phyloP scores from a whole-genome alignment of 2,888 invertebrate species.

The Diploptera punctata region DNA sequence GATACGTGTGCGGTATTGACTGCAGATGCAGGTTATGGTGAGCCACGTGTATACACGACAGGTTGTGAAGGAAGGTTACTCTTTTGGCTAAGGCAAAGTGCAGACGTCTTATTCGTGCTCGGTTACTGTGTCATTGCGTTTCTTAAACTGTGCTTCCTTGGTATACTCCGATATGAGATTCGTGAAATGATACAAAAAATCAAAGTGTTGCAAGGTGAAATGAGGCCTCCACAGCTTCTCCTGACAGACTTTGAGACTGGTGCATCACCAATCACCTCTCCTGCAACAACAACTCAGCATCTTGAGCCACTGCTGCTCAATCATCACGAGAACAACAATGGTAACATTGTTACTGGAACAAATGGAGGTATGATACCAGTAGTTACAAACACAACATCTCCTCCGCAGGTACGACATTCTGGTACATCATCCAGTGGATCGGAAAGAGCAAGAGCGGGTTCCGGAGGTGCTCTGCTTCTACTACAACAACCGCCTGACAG shows the following conservation, averaged over 20 bases:
- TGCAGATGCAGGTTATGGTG: not conserved
- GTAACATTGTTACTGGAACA: slow-evolving; percentile 12
- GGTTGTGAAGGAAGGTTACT: slow-evolving; percentile 79
- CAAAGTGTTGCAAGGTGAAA: slow-evolving; percentile 74
- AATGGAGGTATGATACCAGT: slow-evolving; percentile 18
- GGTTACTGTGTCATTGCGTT: slow-evolving; percentile 91
- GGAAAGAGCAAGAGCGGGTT: not conserved
- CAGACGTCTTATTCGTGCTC: slow-evolving; percentile 79
- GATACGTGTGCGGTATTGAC: too few species aligned
- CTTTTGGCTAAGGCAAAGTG: slow-evolving; percentile 78
- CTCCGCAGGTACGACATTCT: not conserved
- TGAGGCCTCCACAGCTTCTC: slow-evolving; percentile 46
- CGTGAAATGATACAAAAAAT: slow-evolving; percentile 93
- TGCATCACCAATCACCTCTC: slow-evolving; percentile 24
- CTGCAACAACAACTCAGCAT: slow-evolving; percentile 47
- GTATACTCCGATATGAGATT: slow-evolving; percentile 70
- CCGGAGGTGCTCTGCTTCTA: slow-evolving; percentile 51
- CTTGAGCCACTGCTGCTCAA: slow-evolving; percentile 47
- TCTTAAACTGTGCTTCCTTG: slow-evolving; percentile 87
- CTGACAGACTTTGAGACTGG: slow-evolving; percentile 34
- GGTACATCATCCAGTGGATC: not conserved
- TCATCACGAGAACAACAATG: slow-evolving; percentile 40
- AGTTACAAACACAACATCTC: not conserved
- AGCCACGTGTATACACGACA: slow-evolving; percentile 46
- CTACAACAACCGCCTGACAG: slow-evolving; percentile 50